Base-by-base conservation (phyloP, 2,113 vertebrate species). In the Paedocypris sp. region DNA sequence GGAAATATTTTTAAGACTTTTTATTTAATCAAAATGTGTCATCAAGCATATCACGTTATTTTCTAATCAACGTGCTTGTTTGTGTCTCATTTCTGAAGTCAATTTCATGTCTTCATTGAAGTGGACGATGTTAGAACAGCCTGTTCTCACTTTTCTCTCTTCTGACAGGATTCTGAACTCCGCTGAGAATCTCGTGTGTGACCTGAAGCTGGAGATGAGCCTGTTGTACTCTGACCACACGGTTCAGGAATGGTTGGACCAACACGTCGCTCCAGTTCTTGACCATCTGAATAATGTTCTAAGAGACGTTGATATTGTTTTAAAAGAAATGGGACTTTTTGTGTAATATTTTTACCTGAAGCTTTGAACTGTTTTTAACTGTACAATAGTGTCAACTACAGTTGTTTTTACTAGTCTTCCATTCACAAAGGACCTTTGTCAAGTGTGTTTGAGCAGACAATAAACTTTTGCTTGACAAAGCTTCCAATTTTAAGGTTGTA, bases 231-330 rank as follows among this genome's bases (percentile, higher is more conserved):
- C 83, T 46, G 62, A 75, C 0, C 76, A 83, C 6, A 73, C 90
- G 0, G 74, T 82, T 36, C 85, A 91, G 56, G 95, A 99, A 70
- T 99, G 95, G 94, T 75, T 91, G 53, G 87, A 92, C 57, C 90
- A 97, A 69, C 90, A 99, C 0, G 83, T 89, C 43, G 72, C 71
- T 3, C 87, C 89, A 1, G 86, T 85, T 31, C 61, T 85, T 45
- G 75, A 71, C 49, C 86, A 77, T 50, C 75, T 99, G 31, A 87
- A 87, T 71, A 70, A 46, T 10, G 68, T 93, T 39, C 70, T 86
- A 3, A 74, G 85, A 65, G 90, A 95, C 12, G 79, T 92, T 15
- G 51, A 68, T 6, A 13, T 11, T 5, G 52, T 29, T 29, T 32
- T 72, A 48, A 33, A 65, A 25, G 46, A 53, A n/a, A 65, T 72